Evolutionary conservation across 2,113 vertebrate genomes (phyloP).

Genomic region (Laticauda colubrina): DNA sequence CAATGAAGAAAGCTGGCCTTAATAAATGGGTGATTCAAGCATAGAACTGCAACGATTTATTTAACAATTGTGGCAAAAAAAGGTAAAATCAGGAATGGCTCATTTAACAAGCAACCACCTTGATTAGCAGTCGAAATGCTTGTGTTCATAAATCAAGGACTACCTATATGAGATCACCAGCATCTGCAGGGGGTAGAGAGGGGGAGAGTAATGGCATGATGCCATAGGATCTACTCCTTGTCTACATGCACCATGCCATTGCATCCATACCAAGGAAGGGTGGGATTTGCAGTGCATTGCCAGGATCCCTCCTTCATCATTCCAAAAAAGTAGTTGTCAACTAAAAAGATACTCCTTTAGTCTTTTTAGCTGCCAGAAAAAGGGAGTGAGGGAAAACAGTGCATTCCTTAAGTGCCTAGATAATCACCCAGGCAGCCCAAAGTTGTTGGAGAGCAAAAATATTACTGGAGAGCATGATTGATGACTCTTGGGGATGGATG

Average conservation of each 20-base stretch:
- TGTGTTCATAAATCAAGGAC: background rate
- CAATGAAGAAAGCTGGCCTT: background rate
- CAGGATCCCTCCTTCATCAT: background rate
- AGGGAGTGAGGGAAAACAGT: too few species aligned
- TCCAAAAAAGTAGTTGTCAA: background rate
- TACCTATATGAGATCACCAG: background rate
- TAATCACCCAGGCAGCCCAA: too few species aligned
- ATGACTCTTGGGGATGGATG: too few species aligned
- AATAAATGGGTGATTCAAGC: background rate
- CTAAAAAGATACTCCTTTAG: too few species aligned
- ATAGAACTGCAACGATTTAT: background rate
- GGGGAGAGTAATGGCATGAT: background rate
- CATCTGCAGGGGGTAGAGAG: background rate
- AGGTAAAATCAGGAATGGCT: background rate
- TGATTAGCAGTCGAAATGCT: background rate
- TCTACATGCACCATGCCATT: background rate
- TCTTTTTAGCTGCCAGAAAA: too few species aligned
- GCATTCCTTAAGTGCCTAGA: too few species aligned
- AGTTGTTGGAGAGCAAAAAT: too few species aligned
- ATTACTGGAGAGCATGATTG: too few species aligned
- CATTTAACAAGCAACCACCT: background rate
- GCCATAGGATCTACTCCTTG: background rate
- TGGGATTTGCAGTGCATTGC: background rate
- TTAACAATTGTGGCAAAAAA: background rate
- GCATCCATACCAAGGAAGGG: background rate